Percentiles rank a stretch among this genome's conserved stretches.
Conservation (phyloP, 2,797 vertebrate species). For the Streptopelia turtur region DNA sequence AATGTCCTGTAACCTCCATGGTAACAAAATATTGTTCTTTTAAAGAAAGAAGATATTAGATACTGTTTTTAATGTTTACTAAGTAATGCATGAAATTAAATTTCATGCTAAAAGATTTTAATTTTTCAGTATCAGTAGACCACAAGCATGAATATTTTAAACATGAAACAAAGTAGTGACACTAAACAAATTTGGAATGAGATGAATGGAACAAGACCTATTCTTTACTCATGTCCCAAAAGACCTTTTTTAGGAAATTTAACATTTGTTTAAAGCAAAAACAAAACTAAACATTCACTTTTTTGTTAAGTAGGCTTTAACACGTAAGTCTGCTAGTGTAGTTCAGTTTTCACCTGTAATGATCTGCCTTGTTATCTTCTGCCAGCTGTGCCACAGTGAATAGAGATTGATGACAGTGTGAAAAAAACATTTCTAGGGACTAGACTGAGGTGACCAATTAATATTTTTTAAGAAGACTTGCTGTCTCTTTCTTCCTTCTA, state of each 20-base stretch:
- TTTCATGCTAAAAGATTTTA: conserved; percentile 37
- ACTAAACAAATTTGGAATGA: background rate
- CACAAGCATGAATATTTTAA: background rate
- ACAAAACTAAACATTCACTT: background rate
- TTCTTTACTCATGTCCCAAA: background rate
- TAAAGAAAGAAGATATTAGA: background rate
- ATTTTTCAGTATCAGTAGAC: conserved; percentile 13
- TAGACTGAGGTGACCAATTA: background rate
- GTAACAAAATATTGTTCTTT: background rate
- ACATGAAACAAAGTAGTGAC: background rate
- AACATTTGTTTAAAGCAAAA: background rate
- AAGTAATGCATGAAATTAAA: conserved; percentile 53
- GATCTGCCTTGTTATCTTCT: background rate
- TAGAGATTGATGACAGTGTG: background rate
- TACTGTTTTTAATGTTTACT: background rate
- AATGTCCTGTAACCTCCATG: background rate
- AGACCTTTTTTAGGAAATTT: background rate
- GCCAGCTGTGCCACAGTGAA: background rate
- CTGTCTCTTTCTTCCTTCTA: background rate
- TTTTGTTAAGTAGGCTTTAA: background rate
- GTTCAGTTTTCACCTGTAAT: background rate
- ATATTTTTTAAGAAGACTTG: background rate
- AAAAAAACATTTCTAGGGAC: background rate
- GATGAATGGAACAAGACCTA: background rate
- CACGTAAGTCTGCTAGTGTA: background rate